These are phyloP conservation scores for Erebia palarica DNA, from an alignment of 2,888 invertebrate species.

Conservation along the genomic window DNA sequence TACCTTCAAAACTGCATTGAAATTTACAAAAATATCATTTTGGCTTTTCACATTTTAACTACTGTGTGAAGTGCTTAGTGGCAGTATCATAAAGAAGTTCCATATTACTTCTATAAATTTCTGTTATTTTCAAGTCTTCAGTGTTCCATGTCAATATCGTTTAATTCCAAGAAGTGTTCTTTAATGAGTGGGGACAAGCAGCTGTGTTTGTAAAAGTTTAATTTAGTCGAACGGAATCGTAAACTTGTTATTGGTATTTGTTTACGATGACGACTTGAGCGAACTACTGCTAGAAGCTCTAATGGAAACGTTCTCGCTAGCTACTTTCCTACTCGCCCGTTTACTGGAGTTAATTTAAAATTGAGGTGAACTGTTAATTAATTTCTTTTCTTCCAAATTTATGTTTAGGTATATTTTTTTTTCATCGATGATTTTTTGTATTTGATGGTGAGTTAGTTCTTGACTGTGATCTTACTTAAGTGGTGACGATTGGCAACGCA, in stretches of 20 bases:
- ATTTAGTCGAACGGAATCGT: constrained; percentile 76
- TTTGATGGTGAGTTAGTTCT: too few relatives aligned
- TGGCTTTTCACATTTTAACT: too few relatives aligned
- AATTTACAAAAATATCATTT: neutral
- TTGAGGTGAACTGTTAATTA: too few relatives aligned
- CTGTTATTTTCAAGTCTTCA: neutral
- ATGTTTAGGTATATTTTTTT: too few relatives aligned
- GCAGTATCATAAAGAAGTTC: too few relatives aligned
- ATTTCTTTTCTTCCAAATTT: too few relatives aligned
- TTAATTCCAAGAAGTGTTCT: constrained; percentile 2
- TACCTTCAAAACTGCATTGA: neutral
- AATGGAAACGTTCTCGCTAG: constrained; percentile 41
- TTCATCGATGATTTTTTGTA: too few relatives aligned
- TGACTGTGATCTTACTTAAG: too few relatives aligned
- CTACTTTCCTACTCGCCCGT: neutral
- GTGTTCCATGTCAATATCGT: neutral
- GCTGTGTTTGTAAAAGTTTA: constrained; percentile 73
- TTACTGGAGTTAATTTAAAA: neutral
- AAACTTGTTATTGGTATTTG: constrained; percentile 74
- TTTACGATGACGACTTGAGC: constrained; percentile 68
- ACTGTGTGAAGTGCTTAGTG: too few relatives aligned
- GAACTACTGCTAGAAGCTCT: constrained; percentile 55
- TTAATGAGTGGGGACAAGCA: constrained; percentile 55
- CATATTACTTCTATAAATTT: neutral
- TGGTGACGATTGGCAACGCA: too few relatives aligned